Evolutionary conservation across 2,888 invertebrate species (phyloP), one percentile per base, ranked within the genome.

Genomic region (Thera britannica): DNA sequence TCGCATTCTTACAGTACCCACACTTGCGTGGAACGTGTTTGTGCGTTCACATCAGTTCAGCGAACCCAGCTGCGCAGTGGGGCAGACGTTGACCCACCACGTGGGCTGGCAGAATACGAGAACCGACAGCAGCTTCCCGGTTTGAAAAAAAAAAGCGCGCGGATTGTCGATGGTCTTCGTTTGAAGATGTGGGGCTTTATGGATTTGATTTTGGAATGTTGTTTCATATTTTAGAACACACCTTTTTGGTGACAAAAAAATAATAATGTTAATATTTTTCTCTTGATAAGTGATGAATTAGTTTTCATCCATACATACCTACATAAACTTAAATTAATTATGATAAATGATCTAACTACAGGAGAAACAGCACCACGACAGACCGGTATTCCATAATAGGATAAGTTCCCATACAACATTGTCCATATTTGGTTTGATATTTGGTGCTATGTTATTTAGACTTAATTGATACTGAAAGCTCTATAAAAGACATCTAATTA

Each of bases 81-180:
- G 90, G 87, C 92, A 93, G 88, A 46, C 92, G 85, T 90, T 92
- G 92, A 92, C 89, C 92, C 80, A 88, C 90, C 92, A 93, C 92
- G 92, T 92, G 92, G 92, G 89, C 67, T 76, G 76, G 77, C 75
- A 76, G 82, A 68, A 71, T 63, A 65, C 65, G 60, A 67, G 61
- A 49, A 61, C 58, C 65, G 46, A 63, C 59, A 61, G 38, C 62
- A 55, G 70, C 73, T 73, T 75, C 74, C 74, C 74, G 72, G 71
- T 75, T 75, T 34, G 62, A 65, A 67, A 72, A 72, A 68, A 62
- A 68, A 67, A 71, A 72, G 67, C 62, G 63, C 68, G 41, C 55
- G 58, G 57, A 52, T 64, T 62, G 56, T 51, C 55, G 65, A 12
- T 64, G 46, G 52, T 52, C 56, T 49, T n/a, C 1, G 60, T 63